Conservation (phyloP, 2,888 invertebrate species). For the Drosophila testacea region DNA sequence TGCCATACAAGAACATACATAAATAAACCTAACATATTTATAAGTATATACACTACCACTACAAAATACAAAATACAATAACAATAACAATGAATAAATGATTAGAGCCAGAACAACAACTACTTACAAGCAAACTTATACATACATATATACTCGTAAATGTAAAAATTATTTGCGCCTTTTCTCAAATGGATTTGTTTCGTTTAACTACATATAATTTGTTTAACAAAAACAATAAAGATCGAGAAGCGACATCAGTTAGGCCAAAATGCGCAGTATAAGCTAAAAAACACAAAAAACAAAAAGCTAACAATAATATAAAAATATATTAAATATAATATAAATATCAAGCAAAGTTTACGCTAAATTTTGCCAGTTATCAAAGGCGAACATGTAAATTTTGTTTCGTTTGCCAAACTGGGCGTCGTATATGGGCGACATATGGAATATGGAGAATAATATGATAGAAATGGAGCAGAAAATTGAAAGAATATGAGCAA, state of each 20-base stretch:
- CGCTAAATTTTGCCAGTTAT: conserved; percentile 68
- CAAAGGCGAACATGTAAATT: conserved; percentile 66
- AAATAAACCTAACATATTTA: conserved; percentile 74
- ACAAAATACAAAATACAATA: conserved; percentile 43
- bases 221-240: conserved; percentile 7
- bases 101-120: conserved; percentile 52
- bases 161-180: conserved; percentile 55
- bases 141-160: conserved; percentile 22
- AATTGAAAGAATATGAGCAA: conserved; percentile 54
- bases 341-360: conserved; percentile 61
- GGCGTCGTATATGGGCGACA: conserved; percentile 69
- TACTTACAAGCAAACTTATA: conserved; percentile 38
- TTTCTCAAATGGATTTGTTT: conserved; percentile 42
- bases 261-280: conserved; percentile 49
- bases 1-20: conserved; percentile 64
- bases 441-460: conserved; percentile 22
- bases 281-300: conserved; percentile 51
- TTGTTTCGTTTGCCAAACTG: conserved; percentile 77
- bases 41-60: conserved; percentile 58
- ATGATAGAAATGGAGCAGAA: conserved; percentile 45
- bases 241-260: conserved; percentile 39
- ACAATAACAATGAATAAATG: conserved; percentile 31
- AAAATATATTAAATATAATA: conserved; percentile 38
- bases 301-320: conserved; percentile 71
- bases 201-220: conserved; percentile 1